These are phyloP conservation scores for Allygus modestus DNA, from an alignment of 2,888 invertebrate genomes.

Conservation along the genomic window DNA sequence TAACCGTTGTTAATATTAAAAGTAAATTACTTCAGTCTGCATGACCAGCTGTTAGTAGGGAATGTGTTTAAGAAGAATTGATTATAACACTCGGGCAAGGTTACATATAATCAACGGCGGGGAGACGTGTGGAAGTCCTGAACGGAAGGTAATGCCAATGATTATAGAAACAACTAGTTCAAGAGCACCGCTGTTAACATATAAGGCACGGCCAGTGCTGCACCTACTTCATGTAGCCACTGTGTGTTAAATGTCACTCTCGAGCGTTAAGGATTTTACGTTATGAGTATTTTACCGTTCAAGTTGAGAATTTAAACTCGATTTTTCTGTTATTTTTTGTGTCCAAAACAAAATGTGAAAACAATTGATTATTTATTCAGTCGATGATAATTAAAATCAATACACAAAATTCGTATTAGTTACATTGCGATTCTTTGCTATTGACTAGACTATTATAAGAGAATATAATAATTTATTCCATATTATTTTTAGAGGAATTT, in stretches of 20 bases:
- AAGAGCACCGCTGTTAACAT: conserved; percentile 2
- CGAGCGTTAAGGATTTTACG: too few species aligned
- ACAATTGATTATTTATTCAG: too few species aligned
- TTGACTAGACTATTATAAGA: too few species aligned
- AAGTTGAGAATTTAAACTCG: too few species aligned
- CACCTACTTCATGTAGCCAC: neutral
- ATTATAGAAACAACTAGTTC: conserved; percentile 31
- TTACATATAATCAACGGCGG: neutral
- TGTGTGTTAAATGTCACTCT: conserved; percentile 10
- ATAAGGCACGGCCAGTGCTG: neutral
- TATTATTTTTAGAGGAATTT: too few species aligned
- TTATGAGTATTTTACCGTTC: too few species aligned
- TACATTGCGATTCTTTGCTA: too few species aligned
- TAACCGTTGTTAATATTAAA: neutral
- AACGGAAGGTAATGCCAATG: conserved; percentile 34
- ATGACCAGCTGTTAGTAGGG: neutral
- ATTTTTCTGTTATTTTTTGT: too few species aligned
- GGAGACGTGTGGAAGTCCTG: conserved; percentile 4
- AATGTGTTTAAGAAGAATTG: conserved; percentile 11
- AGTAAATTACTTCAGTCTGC: neutral
- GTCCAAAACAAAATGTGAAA: too few species aligned
- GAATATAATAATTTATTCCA: too few species aligned
- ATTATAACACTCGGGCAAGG: neutral
- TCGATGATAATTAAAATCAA: too few species aligned
- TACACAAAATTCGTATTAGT: too few species aligned